phyloP scores from a whole-genome alignment of 2,113 vertebrate genomes.

The Jacana jacana region DNA sequence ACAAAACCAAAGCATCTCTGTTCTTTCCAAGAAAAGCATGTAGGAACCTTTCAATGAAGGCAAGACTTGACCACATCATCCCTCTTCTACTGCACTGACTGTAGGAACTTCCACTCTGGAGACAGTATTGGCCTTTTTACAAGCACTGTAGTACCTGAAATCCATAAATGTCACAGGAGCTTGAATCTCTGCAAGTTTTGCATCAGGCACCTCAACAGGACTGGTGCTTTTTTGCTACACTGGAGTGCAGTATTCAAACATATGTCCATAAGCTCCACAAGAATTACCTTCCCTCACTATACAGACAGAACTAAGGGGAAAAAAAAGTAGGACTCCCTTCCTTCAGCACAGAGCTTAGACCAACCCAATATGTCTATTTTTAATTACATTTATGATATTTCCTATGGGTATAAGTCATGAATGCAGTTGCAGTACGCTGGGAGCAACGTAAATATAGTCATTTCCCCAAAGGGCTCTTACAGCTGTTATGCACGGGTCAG shows the following conservation, averaged over 20 bases:
- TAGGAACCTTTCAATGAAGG: neutral
- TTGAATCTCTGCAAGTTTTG: neutral
- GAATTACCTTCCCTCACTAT: neutral
- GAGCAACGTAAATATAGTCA: neutral
- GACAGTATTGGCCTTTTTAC: neutral
- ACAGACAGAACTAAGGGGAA: neutral
- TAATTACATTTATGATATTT: constrained; percentile 54
- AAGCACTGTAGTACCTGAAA: neutral
- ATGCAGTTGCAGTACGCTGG: constrained; percentile 1
- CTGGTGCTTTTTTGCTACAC: neutral
- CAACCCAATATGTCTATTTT: constrained; percentile 30
- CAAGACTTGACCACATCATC: neutral
- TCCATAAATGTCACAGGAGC: neutral
- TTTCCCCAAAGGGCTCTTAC: neutral
- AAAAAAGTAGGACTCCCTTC: neutral
- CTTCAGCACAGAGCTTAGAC: neutral
- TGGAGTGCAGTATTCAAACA: neutral
- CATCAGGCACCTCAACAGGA: neutral
- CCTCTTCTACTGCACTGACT: neutral
- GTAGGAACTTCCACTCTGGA: neutral
- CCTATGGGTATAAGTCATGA: constrained; percentile 22
- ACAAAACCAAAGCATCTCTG: neutral
- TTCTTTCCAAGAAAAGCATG: neutral
- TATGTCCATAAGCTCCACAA: neutral
- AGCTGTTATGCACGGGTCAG: constrained; percentile 26